Evolutionary conservation across 1,140 invertebrate genomes (phyloP).

Genomic region (Tachypleus tridentatus): DNA sequence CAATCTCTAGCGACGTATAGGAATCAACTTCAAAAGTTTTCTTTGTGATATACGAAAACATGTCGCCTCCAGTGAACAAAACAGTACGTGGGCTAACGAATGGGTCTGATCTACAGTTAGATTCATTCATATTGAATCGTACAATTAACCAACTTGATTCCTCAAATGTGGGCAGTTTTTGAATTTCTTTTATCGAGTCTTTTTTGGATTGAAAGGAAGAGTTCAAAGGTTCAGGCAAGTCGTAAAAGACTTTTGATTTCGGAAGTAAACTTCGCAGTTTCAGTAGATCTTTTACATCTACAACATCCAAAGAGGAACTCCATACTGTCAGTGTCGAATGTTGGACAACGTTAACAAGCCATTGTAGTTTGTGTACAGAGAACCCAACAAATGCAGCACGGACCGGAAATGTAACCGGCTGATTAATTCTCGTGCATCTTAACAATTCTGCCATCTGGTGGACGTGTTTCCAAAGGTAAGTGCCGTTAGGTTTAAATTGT

Average conservation of each 20-base stretch:
- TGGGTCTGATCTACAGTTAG: too few relatives aligned
- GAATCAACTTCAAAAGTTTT: too few relatives aligned
- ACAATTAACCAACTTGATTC: too few relatives aligned
- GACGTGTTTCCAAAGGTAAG: conserved; percentile 54
- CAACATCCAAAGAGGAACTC: conserved; percentile 39
- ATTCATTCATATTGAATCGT: too few relatives aligned
- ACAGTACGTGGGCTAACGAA: too few relatives aligned
- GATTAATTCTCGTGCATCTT: conserved; percentile 34
- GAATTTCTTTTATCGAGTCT: too few relatives aligned
- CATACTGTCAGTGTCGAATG: conserved; percentile 53
- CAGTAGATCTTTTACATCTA: conserved; percentile 13
- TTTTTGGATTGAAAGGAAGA: too few relatives aligned
- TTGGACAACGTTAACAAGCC: conserved; percentile 26
- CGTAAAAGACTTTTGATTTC: conserved; percentile 12
- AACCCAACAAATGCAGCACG: conserved; percentile 55
- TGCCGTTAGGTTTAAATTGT: conserved; percentile 36
- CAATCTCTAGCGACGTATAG: too few relatives aligned
- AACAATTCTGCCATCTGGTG: conserved; percentile 53
- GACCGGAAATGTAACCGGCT: conserved; percentile 64
- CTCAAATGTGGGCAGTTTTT: too few relatives aligned
- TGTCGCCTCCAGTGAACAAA: too few relatives aligned
- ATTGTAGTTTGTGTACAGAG: conserved; percentile 38
- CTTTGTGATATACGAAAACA: too few relatives aligned
- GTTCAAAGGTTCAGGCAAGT: conserved; percentile 8
- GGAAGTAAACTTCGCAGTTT: conserved; percentile 12